phyloP scores from a whole-genome alignment of 1,140 invertebrate genomes.

The Phymorhynchus buccinoides region DNA sequence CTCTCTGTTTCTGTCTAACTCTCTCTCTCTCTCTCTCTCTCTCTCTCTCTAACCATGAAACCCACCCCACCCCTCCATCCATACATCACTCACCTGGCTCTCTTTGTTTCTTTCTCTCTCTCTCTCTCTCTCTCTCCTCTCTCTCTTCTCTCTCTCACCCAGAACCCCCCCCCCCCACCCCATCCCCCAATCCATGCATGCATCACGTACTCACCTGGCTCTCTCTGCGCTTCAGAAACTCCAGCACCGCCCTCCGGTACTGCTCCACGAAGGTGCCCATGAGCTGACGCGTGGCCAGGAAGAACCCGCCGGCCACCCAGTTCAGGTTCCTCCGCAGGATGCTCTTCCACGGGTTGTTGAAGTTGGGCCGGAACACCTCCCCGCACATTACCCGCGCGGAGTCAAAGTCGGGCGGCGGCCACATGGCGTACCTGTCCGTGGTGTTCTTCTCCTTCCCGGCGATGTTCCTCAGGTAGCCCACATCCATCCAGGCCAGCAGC shows the following conservation, averaged over 20 bases:
- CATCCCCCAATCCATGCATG: too few species aligned
- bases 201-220: slow-evolving; percentile 11
- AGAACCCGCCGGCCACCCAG: slow-evolving; percentile 33
- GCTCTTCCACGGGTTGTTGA: not conserved
- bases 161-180: too few species aligned
- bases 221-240: not conserved
- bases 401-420: not conserved
- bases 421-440: not conserved
- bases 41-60: too few species aligned
- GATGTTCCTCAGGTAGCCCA: slow-evolving; percentile 47
- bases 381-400: slow-evolving; percentile 10
- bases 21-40: too few species aligned
- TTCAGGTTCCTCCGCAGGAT: slow-evolving; percentile 14
- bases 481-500: slow-evolving; percentile 52
- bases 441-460: not conserved
- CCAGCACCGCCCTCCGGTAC: slow-evolving; percentile 9
- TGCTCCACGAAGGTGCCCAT: slow-evolving; percentile 26
- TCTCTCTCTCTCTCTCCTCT: too few species aligned
- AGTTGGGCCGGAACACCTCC: not conserved
- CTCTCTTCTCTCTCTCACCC: too few species aligned
- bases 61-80: too few species aligned
- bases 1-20: too few species aligned
- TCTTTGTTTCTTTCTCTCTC: too few species aligned
- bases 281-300: not conserved
- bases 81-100: too few species aligned